Conservation (phyloP, 1,140 invertebrate species). For the Drosophila kepulauana region DNA sequence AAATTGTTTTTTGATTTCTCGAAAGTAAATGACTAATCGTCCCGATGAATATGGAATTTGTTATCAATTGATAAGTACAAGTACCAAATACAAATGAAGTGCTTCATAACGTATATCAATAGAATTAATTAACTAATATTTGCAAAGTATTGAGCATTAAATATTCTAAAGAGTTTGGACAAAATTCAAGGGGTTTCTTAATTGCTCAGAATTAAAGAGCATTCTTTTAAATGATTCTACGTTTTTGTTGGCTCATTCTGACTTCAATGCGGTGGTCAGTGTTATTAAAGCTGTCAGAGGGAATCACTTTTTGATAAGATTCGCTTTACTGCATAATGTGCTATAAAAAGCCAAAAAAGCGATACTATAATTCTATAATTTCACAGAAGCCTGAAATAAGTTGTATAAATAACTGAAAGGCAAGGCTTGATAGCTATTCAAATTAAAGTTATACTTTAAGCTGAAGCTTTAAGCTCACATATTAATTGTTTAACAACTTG, state of each 20-base stretch:
- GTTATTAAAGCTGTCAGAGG: neutral
- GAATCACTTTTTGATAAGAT: conserved; percentile 8
- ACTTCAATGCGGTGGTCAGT: neutral
- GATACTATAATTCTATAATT: no score
- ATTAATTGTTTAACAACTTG: no score
- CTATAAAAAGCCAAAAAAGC: neutral
- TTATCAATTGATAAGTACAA: neutral
- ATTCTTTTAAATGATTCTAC: neutral
- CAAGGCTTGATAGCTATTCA: neutral
- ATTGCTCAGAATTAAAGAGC: neutral
- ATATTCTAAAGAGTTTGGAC: neutral
- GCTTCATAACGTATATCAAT: no score
- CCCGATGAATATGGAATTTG: neutral
- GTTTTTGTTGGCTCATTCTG: neutral
- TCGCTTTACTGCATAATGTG: neutral
- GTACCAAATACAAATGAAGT: neutral
- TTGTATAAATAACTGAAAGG: neutral
- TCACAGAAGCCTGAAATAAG: neutral
- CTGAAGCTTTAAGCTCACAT: no score
- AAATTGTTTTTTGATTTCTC: neutral
- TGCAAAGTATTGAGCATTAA: neutral
- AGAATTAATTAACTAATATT: neutral
- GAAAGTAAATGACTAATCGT: neutral
- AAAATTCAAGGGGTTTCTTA: neutral
- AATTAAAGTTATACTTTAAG: neutral